These are phyloP conservation scores for Mastomys coucha DNA, from an alignment of 2,113 vertebrate species.

Conservation along the genomic window DNA sequence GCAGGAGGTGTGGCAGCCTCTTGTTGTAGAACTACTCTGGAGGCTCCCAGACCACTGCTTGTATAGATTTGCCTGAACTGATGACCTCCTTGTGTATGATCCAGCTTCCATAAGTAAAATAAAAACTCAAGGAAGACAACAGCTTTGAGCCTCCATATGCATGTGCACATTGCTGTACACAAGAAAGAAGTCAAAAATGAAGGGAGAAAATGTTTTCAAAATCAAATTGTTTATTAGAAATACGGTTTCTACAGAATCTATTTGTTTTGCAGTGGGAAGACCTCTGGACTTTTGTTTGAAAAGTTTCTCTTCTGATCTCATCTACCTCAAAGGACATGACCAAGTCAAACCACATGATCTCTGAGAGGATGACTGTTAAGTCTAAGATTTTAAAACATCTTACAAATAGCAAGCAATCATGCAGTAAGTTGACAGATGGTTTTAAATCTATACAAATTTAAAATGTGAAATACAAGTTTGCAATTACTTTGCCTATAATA, in stretches of 20 bases:
- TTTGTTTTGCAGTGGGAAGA: not conserved
- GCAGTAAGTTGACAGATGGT: not conserved
- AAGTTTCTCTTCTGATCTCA: not conserved
- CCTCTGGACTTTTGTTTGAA: not conserved
- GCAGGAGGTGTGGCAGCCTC: not conserved
- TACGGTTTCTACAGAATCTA: not conserved
- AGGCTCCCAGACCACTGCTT: not conserved
- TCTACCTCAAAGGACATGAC: not conserved
- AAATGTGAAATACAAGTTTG: slow-evolving; percentile 12
- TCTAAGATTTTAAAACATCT: slow-evolving; percentile 25
- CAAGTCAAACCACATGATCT: not conserved
- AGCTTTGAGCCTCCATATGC: not conserved
- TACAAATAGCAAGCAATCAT: not conserved
- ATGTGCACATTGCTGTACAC: not conserved
- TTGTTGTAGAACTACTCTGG: not conserved
- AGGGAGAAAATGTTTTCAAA: not conserved
- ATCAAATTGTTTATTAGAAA: slow-evolving; percentile 29
- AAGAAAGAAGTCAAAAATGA: not conserved
- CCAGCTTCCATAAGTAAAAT: not conserved
- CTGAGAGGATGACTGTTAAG: not conserved
- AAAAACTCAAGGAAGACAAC: not conserved
- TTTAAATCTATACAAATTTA: slow-evolving; percentile 21
- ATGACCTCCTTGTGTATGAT: not conserved
- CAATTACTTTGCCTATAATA: slow-evolving; percentile 29
- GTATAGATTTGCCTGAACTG: not conserved